Evolutionary conservation across 2,888 invertebrate species (phyloP), one percentile per base, ranked within the genome.

Genomic region (Leptinotarsa peninsularis): DNA sequence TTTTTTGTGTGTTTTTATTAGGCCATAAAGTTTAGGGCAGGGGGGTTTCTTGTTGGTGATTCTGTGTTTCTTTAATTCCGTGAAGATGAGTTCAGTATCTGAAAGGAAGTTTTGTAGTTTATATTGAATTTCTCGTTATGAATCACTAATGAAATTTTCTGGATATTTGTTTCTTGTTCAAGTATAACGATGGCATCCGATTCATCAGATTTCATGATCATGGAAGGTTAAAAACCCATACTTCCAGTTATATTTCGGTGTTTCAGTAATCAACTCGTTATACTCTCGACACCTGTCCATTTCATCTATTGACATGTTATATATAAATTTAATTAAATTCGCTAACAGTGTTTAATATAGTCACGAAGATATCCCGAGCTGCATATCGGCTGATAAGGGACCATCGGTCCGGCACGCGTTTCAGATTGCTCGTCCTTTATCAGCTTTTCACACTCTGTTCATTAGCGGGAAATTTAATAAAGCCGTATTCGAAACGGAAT

Each of bases 341-440:
- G 49, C 83, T 79, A 81, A 83, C 82, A 81, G 81, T 83, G 85
- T 85, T 63, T 85, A 85, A 86, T 87, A 85, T 84, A 86, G 85
- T 85, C 82, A 85, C 84, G 83, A 84, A 84, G 84, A 84, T 84
- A 82, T 84, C 82, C 82, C 82, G 78, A 80, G 83, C 86, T 86
- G 86, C 85, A 85, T 85, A 85, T 85, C 84, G 83, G 76, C 84
- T 85, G 87, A 87, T 87, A 87, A 87, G 85, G 82, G 83, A 84
- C 85, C 85, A 86, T 83, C 83, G 83, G 84, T 82, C 83, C 82
- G 85, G 83, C 87, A 86, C 86, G 85, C 86, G 86, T 85, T 83
- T 80, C 81, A 83, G 85, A 85, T 86, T 85, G 84, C 82, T 77
- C 77, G 81, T 82, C 84, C 85, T 85, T 85, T 86, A 86, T 86